Percentiles rank a stretch among this genome's conserved stretches.
Conservation (phyloP, 1,140 invertebrate species). For the Lasioglossum albipes region DNA sequence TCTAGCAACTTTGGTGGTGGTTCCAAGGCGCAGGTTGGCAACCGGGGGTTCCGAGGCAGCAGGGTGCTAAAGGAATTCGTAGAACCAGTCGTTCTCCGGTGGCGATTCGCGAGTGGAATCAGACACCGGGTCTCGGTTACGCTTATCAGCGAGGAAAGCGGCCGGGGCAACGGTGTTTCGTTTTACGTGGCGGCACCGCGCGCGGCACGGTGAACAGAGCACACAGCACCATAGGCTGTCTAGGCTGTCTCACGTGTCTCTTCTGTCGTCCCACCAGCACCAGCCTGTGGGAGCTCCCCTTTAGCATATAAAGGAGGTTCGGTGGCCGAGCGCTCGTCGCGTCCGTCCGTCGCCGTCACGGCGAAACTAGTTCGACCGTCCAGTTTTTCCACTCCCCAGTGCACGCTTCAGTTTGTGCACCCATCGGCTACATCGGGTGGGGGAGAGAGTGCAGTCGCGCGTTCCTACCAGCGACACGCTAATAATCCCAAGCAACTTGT, state of each 20-base stretch:
- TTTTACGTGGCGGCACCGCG: constrained; percentile 30
- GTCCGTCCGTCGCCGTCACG: constrained; percentile 48
- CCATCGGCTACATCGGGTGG: constrained; percentile 11
- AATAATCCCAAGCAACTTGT: constrained; percentile 70
- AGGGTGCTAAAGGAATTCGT: not conserved
- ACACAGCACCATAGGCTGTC: not conserved
- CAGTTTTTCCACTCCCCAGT: constrained; percentile 71
- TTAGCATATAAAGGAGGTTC: constrained; percentile 52
- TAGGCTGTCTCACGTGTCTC: constrained; percentile 40
- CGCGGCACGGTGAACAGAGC: too few relatives aligned
- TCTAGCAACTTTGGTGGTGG: too few relatives aligned
- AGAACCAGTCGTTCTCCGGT: constrained; percentile 2
- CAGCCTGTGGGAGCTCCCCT: constrained; percentile 33
- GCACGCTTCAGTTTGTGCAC: constrained; percentile 45
- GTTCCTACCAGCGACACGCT: constrained; percentile 59
- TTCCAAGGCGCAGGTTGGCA: too few relatives aligned
- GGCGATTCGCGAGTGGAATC: constrained; percentile 18
- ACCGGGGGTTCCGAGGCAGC: too few relatives aligned
- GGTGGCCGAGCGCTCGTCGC: constrained; percentile 20
- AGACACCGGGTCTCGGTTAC: constrained; percentile 12
- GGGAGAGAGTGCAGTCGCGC: constrained; percentile 56
- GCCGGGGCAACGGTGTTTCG: constrained; percentile 7
- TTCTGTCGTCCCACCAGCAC: not conserved
- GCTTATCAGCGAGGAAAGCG: constrained; percentile 43
- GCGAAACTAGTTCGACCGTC: constrained; percentile 71